Percentiles rank a stretch among this genome's conserved stretches.
phyloP scores from a whole-genome alignment of 2,113 vertebrate genomes.

The Canis aureus region DNA sequence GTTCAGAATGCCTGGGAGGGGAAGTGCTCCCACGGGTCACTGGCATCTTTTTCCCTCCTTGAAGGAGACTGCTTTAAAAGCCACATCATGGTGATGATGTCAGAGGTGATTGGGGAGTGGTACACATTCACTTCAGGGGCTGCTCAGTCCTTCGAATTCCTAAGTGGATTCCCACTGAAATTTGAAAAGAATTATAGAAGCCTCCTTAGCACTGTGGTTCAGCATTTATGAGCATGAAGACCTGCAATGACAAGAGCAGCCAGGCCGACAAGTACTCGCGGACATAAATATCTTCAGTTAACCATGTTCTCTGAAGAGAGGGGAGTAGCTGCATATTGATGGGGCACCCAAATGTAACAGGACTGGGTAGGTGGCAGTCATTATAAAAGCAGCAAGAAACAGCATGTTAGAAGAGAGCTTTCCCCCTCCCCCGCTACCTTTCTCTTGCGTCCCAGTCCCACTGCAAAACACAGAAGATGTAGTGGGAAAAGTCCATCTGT shows the following conservation, averaged over 20 bases:
- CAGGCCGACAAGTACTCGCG: background rate
- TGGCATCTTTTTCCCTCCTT: background rate
- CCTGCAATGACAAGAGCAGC: background rate
- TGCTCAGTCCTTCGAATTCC: background rate
- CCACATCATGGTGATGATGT: too few species aligned
- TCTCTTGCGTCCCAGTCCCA: background rate
- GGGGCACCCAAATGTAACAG: background rate
- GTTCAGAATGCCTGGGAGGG: background rate
- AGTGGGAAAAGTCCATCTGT: slow-evolving; percentile 21
- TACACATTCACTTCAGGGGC: background rate
- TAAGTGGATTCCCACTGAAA: background rate
- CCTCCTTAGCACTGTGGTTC: background rate
- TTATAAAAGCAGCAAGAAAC: background rate
- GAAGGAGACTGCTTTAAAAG: background rate
- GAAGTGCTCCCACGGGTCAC: background rate
- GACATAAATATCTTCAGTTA: slow-evolving; percentile 46
- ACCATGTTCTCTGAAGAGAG: background rate
- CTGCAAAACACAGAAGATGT: background rate
- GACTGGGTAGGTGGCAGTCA: background rate
- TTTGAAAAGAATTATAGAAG: background rate
- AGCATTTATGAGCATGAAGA: background rate
- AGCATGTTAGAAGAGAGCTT: background rate
- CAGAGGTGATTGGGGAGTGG: rapidly evolving
- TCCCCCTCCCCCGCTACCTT: background rate
- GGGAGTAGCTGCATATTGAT: background rate